Percentiles rank a stretch among this genome's conserved stretches.
phyloP scores from a whole-genome alignment of 2,113 vertebrate genomes.

The Panthera tigris region DNA sequence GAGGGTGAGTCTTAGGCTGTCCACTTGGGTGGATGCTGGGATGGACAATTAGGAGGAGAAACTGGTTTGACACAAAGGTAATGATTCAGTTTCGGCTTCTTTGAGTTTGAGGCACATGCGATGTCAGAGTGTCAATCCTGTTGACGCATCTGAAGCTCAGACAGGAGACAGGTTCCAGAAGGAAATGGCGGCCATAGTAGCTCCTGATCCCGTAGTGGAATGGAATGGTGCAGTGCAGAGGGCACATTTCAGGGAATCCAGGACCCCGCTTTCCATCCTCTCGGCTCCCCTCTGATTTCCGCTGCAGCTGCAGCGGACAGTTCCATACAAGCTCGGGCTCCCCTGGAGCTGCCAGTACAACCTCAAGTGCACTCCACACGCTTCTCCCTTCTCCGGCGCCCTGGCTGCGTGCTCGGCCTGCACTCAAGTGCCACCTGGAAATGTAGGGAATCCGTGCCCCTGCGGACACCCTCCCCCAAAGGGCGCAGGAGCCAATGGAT shows the following conservation, averaged over 20 bases:
- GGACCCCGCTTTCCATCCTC: background rate
- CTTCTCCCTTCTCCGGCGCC: background rate
- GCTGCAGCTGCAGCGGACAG: background rate
- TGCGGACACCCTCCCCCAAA: background rate
- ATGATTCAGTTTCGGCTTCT: background rate
- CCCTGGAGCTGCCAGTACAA: no score
- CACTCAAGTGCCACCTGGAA: background rate
- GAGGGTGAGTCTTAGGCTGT: background rate
- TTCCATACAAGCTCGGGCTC: no score
- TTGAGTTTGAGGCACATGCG: background rate
- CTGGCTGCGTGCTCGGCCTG: background rate
- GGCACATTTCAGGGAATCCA: fast-evolving
- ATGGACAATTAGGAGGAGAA: background rate
- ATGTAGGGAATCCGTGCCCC: background rate
- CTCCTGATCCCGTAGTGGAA: background rate
- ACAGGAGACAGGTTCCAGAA: background rate
- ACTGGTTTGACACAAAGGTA: background rate
- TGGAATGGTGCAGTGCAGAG: fast-evolving
- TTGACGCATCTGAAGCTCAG: background rate
- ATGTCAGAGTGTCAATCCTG: background rate
- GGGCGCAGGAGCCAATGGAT: background rate
- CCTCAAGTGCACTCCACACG: fast-evolving
- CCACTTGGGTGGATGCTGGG: background rate
- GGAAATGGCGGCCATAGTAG: background rate
- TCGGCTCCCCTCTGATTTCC: fast-evolving